These are phyloP conservation scores for Leucophenga maculata DNA, from an alignment of 2,888 invertebrate genomes.

Conservation along the genomic window DNA sequence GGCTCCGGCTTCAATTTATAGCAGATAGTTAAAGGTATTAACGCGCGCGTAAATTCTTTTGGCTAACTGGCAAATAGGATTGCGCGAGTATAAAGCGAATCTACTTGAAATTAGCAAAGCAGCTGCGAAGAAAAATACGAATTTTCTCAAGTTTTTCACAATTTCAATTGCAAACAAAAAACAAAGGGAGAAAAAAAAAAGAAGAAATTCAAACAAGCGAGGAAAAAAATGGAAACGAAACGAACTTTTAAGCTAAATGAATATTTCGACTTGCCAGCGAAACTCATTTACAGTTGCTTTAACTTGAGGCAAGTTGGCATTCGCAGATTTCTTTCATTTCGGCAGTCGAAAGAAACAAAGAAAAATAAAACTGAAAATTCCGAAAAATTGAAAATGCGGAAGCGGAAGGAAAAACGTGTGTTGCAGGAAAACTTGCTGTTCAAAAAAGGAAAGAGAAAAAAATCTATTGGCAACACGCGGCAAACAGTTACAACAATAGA, in stretches of 20 bases:
- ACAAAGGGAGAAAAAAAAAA: slow-evolving; percentile 18
- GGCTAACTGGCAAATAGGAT: not conserved
- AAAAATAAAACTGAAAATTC: slow-evolving; percentile 46
- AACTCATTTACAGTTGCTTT: slow-evolving; percentile 50
- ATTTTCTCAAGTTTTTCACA: slow-evolving; percentile 8
- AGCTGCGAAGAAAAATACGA: not conserved
- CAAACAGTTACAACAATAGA: slow-evolving; percentile 16
- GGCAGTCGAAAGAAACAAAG: not conserved
- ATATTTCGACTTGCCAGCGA: slow-evolving; percentile 1
- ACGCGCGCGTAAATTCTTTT: not conserved
- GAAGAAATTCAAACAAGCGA: slow-evolving; percentile 24
- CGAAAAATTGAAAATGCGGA: not conserved
- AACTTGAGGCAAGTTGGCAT: not conserved
- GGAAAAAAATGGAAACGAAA: slow-evolving; percentile 49
- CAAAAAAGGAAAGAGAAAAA: not conserved
- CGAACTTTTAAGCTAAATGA: slow-evolving; percentile 20
- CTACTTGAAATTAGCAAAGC: not conserved
- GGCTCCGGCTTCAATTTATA: not conserved
- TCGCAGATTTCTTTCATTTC: not conserved
- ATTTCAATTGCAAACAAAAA: slow-evolving; percentile 14
- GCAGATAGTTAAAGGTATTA: slow-evolving; percentile 6
- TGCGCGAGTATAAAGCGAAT: not conserved
- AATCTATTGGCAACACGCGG: slow-evolving; percentile 31
- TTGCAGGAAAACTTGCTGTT: not conserved
- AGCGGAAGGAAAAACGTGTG: not conserved